phyloP scores from a whole-genome alignment of 2,113 vertebrate species.

The Eubucco bourcierii region DNA sequence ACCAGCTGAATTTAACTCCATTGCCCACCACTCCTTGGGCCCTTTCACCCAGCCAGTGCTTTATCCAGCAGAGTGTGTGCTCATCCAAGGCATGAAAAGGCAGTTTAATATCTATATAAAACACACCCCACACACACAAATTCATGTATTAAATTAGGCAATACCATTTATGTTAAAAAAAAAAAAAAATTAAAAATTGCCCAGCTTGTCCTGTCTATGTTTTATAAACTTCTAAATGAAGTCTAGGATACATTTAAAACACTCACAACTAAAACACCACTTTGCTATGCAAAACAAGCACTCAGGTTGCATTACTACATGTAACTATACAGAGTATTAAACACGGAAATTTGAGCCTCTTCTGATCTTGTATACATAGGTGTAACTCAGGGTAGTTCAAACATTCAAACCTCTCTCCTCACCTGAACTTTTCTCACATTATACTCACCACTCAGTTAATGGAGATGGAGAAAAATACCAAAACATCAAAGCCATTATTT shows the following conservation, averaged over 20 bases:
- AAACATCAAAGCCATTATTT: not conserved
- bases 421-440: not conserved
- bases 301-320: not conserved
- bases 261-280: not conserved
- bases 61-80: too few species aligned
- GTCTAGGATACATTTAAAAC: not conserved
- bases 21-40: too few species aligned
- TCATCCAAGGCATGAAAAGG: too few species aligned
- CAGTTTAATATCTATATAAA: not conserved
- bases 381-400: not conserved
- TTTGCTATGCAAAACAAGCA: not conserved
- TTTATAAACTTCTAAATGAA: not conserved
- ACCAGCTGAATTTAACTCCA: too few species aligned
- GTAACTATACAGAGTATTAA: not conserved
- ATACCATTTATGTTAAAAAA: not conserved
- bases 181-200: not conserved
- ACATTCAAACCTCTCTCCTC: not conserved
- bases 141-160: not conserved
- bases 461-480: not conserved
- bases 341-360: not conserved
- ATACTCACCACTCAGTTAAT: not conserved
- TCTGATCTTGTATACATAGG: not conserved
- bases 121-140: not conserved
- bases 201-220: not conserved
- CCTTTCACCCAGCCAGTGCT: too few species aligned